Evolutionary conservation across 2,888 invertebrate genomes (phyloP), one percentile per base, ranked within the genome.

Genomic region (Pandemis corylana): DNA sequence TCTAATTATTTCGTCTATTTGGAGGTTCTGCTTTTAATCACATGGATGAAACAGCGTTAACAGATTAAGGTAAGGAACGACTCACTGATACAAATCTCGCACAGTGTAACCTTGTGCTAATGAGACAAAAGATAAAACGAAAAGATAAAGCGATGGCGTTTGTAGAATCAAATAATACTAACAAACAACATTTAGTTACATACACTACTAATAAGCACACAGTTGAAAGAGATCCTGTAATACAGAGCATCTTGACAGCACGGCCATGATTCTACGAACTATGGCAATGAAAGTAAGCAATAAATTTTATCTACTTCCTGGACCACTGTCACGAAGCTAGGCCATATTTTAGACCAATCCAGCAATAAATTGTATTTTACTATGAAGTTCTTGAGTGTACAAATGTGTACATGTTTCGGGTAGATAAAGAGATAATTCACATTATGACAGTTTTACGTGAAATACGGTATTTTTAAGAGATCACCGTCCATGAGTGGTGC

Each of bases 341-440:
- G 51, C 65, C 20, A 61, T 74, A 69, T 69, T 61, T 69, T 59
- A 65, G 69, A n/a, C 63, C 64, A 69, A 69, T 59, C 61, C 42
- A 51, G 59, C 42, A n/a, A 65, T 74, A 69, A 69, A 65, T 68
- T 59, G 15, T 41, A 46, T 41, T 20, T 53, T 36, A 13, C 12
- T 28, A 65, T 28, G 46, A 20, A 51, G 9, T 51, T 12, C 9
- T 13, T 5, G 42, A n/a, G 13, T 46, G 46, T 7, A 61, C n/a
- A 51, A n/a, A 51, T 51, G 51, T n/a, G 13, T 51, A 6, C 51
- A 51, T 4, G 51, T 51, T 13, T 12, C 12, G 46, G 46, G 46
- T 12, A 12, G 28, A 36, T 36, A 36, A 2, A 36, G 28, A 13
- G 51, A 51, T 13, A 51, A n/a, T 51, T 51, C 51, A 51, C n/a